Evolutionary conservation across 2,113 vertebrate genomes (phyloP), one percentile per base, ranked within the genome.

Genomic region (Pangasianodon gigas): DNA sequence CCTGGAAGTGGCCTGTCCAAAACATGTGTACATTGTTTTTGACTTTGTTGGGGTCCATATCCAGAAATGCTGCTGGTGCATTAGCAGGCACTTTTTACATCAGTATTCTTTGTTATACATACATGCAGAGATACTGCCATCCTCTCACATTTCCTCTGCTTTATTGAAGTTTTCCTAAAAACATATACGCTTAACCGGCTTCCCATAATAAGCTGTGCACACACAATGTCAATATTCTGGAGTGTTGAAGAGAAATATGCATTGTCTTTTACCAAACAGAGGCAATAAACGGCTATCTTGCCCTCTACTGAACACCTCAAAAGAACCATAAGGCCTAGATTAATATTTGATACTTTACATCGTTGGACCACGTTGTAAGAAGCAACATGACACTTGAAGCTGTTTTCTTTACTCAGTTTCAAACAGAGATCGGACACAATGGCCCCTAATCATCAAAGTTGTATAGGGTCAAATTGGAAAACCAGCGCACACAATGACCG

Each of bases 1-100:
- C 29, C 83, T 44, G 48, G 7, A 82, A 85, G 56, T 48, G 24
- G 24, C 85, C 81, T 87, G 79, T 82, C 75, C 32, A 87, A 80
- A 91, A 90, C 29, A 79, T 86, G 87, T 82, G 71, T 75, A 46
- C 87, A 86, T 54, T 77, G 90, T 92, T 80, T 88, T 79, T 85
- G 58, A 83, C 89, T 88, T 89, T 85, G 58, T 82, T 37, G 67
- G 56, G 89, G 52, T 87, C 46, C 56, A 84, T 87, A 8, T 32
- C 79, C 81, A 90, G 79, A 88, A 88, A 88, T 48, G 77, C 88
- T 91, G 86, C 84, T 48, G 75, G 41, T 86, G 80, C 88, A 82
- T n/a, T 52, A 52, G 79, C 29, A 19, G 79, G 48, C 48, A 9
- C 54, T 46, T 62, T 44, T 41, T 84, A 29, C 29, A 67, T 13